Evolutionary conservation across 2,797 vertebrate species (phyloP), one percentile per base, ranked within the genome.

Genomic region (Phyllotis vaccarum): DNA sequence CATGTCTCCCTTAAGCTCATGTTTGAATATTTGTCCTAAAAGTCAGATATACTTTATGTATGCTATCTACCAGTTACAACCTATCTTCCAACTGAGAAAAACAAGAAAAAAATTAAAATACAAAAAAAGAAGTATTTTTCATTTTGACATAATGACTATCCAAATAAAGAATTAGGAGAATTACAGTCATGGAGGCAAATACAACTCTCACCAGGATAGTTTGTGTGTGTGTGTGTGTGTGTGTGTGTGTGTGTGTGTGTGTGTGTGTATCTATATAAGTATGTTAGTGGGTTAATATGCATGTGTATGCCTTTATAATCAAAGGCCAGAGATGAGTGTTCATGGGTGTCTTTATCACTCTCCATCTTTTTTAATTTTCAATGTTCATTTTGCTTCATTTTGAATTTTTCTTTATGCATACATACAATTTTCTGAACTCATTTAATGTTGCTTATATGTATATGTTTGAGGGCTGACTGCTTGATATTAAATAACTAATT

Each of bases 71-170:
- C 88, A 22, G 5, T 85, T 92, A n/a, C 8, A 46, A 83, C 11
- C 9, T 88, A 43, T 12, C 0, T 3, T 90, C 49, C 9, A 70
- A 80, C 3, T 80, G 64, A 95, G 31, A 75, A 56, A 34, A 96
- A 60, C 14, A 43, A 80, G 21, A 54, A 85, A 70, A 72, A 56
- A 6, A 31, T 49, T 5, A 49, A 49, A 49, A 49, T 49, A 54
- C 3, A 88, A 90, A 12, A 68, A 94, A 90, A 68, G 80, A 82
- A 90, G 68, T 66, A 64, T 78, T 19, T 14, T 92, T 19, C 14
- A 93, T 79, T 90, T 89, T 92, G 88, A 92, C 37, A 70, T 29
- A 86, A 29, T 46, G 40, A 29, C 40, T 64, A 46, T 82, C n/a
- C 79, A 64, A 89, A 31, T 22, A 13, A 91, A 56, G 11, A 83